phyloP scores from a whole-genome alignment of 2,113 vertebrate genomes.

The Rhabdomys dilectus region DNA sequence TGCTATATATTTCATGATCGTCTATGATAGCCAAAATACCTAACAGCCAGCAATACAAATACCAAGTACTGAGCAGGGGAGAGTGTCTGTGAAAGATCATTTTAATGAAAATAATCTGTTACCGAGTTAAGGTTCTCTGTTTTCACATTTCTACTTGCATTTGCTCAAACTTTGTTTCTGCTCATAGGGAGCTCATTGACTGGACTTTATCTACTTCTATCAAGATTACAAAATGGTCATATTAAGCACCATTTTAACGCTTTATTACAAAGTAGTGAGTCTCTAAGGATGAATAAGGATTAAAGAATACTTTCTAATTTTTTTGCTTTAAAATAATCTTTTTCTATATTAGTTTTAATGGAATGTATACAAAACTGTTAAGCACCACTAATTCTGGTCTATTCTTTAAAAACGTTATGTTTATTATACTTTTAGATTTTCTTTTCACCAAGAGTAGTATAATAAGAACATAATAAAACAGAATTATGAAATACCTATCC shows the following conservation, averaged over 20 bases:
- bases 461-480: background rate
- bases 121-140: conserved; percentile 38
- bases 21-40: background rate
- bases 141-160: background rate
- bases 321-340: background rate
- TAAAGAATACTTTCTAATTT: background rate
- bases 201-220: background rate
- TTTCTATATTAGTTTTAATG: background rate
- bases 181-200: background rate
- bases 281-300: background rate
- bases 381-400: background rate
- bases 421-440: background rate
- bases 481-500: background rate
- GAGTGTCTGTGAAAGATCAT: background rate
- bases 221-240: background rate
- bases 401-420: background rate
- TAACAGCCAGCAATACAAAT: conserved; percentile 44
- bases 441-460: background rate
- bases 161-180: background rate
- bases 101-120: accelerated
- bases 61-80: conserved; percentile 62
- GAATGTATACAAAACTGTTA: background rate
- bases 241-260: background rate
- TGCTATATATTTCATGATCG: background rate
- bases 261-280: background rate